These are phyloP conservation scores for Crocallis elinguaria DNA, from an alignment of 2,888 invertebrate genomes.

Conservation along the genomic window DNA sequence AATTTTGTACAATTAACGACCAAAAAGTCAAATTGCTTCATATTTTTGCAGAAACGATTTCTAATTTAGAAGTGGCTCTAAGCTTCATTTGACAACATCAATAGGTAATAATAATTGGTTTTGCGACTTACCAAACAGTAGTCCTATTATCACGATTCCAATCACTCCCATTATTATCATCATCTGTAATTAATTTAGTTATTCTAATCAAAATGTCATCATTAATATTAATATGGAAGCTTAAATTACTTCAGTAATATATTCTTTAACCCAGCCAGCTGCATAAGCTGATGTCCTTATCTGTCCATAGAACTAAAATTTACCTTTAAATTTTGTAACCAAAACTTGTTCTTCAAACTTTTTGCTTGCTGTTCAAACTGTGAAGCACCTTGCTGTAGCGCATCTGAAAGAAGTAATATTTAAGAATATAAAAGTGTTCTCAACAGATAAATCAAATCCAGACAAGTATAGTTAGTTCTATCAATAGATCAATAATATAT, in stretches of 20 bases:
- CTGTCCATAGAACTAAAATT: background rate
- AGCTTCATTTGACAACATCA: constrained; percentile 50
- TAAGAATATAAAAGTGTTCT: background rate
- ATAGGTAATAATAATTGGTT: constrained; percentile 43
- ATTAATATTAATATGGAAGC: too few relatives aligned
- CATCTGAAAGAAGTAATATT: constrained; percentile 85
- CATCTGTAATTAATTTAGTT: constrained; percentile 85
- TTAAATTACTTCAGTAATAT: background rate
- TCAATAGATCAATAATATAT: too few relatives aligned
- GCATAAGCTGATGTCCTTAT: too few relatives aligned
- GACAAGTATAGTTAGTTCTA: too few relatives aligned
- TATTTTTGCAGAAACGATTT: background rate
- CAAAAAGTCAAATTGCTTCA: background rate
- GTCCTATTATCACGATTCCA: constrained; percentile 91
- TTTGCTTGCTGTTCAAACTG: constrained; percentile 99
- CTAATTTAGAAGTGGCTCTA: constrained; percentile 11
- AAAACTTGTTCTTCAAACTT: constrained; percentile 98
- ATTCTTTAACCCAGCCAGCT: too few relatives aligned
- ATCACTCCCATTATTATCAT: constrained; percentile 96
- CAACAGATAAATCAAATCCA: too few relatives aligned
- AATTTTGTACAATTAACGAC: constrained; percentile 10
- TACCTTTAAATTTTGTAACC: constrained; percentile 98
- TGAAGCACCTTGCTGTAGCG: constrained; percentile 96
- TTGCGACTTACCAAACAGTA: constrained; percentile 92
- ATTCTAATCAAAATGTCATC: background rate